Evolutionary conservation across 2,797 vertebrate genomes (phyloP).

Genomic region (Setipinna tenuifilis): DNA sequence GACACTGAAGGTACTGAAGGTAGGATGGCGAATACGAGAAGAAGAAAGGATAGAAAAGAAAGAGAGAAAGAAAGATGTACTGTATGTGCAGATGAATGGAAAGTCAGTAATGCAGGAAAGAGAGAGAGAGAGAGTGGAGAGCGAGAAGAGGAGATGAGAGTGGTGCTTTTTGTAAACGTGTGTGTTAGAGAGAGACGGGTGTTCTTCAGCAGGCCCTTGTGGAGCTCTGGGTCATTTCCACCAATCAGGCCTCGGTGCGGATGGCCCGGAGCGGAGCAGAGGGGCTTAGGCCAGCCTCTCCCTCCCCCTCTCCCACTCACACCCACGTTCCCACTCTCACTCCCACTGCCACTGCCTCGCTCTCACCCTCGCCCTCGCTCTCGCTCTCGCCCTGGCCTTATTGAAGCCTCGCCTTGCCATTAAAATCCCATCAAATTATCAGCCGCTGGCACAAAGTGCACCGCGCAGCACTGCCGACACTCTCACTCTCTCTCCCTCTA

Average conservation of each 20-base stretch:
- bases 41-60: too few species aligned
- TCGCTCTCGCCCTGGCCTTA: not conserved
- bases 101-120: too few species aligned
- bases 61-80: too few species aligned
- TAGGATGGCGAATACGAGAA: too few species aligned
- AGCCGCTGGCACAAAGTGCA: not conserved
- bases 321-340: not conserved
- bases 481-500: not conserved
- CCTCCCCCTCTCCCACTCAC: not conserved
- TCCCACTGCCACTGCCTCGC: too few species aligned
- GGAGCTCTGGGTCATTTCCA: not conserved
- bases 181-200: not conserved
- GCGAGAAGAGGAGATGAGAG: too few species aligned
- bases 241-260: not conserved
- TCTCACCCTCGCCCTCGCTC: not conserved
- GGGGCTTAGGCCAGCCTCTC: not conserved
- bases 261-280: not conserved
- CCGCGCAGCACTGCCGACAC: not conserved
- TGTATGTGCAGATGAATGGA: too few species aligned
- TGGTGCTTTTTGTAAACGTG: not conserved
- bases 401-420: not conserved
- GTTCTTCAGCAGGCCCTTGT: not conserved
- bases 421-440: slow-evolving; percentile 6
- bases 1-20: too few species aligned
- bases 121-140: too few species aligned